Conservation (phyloP, 1,140 invertebrate species). For the Tachypleus tridentatus region DNA sequence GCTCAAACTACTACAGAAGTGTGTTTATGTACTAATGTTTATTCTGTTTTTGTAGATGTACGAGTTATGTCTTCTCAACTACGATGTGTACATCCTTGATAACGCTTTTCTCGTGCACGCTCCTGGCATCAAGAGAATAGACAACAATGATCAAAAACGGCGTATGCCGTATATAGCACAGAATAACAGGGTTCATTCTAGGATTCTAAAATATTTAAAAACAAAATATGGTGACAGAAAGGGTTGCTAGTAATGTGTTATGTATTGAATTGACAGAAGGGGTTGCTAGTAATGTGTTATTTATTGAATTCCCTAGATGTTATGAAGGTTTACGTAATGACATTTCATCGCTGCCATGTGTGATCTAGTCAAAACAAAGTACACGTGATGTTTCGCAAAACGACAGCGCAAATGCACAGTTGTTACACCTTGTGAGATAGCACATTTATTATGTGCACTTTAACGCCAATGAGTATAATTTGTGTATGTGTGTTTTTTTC, state of each 20-base stretch:
- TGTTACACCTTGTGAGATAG: neutral
- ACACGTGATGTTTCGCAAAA: neutral
- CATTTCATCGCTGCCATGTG: neutral
- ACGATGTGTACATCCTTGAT: constrained; percentile 59
- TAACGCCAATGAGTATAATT: too few relatives aligned
- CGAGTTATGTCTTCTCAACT: constrained; percentile 61
- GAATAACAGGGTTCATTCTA: constrained; percentile 50
- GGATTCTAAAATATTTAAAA: constrained; percentile 38
- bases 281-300: constrained; percentile 12
- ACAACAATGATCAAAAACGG: constrained; percentile 31
- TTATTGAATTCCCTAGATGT: too few relatives aligned
- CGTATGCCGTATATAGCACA: constrained; percentile 41
- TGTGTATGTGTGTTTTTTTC: too few relatives aligned
- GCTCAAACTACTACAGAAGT: too few relatives aligned
- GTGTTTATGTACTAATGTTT: too few relatives aligned
- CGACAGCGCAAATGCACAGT: neutral
- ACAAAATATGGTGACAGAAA: constrained; percentile 26
- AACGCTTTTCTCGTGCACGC: constrained; percentile 65
- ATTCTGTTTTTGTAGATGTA: constrained; percentile 47
- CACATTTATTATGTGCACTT: too few relatives aligned
- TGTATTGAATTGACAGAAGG: constrained; percentile 6
- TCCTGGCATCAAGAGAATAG: constrained; percentile 48
- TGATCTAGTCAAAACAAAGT: neutral
- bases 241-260: constrained; percentile 12
- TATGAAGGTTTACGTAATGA: too few relatives aligned